Evolutionary conservation across 53 echinoderm and acorn worm genomes (phyloP).

Genomic region (Astropecten irregularis): DNA sequence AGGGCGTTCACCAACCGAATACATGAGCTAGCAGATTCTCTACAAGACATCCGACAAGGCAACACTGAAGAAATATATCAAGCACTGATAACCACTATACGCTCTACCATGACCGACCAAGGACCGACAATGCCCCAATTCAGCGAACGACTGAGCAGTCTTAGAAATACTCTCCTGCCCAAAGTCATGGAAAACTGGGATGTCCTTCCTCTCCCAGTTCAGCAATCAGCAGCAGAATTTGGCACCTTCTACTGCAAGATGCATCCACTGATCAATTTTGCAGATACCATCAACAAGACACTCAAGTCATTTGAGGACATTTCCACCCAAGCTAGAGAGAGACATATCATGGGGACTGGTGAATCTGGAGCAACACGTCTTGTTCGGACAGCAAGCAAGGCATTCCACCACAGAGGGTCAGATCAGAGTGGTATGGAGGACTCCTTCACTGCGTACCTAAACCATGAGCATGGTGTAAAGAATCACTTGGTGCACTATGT

Average conservation of each 20-base stretch:
- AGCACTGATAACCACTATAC: slow-evolving; percentile 5
- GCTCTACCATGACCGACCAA: slow-evolving; percentile 54
- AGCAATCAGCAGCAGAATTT: neutral
- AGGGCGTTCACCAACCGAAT: slow-evolving; percentile 3
- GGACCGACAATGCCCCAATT: slow-evolving; percentile 55
- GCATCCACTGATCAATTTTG: slow-evolving; percentile 57
- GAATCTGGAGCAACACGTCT: slow-evolving; percentile 23
- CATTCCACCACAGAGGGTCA: slow-evolving; percentile 59
- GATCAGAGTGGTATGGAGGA: slow-evolving; percentile 64
- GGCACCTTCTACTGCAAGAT: slow-evolving; percentile 50
- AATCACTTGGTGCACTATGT: slow-evolving; percentile 49
- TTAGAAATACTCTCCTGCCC: slow-evolving; percentile 38
- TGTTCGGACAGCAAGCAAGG: slow-evolving; percentile 64
- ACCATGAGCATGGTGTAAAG: neutral
- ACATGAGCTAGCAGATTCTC: slow-evolving; percentile 5
- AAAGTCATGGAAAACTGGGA: slow-evolving; percentile 51
- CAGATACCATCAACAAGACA: slow-evolving; percentile 38
- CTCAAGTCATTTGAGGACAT: slow-evolving; percentile 54
- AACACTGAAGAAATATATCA: neutral
- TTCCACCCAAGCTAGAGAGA: slow-evolving; percentile 8
- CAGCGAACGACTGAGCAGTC: neutral
- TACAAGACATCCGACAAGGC: neutral
- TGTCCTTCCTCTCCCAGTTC: neutral
- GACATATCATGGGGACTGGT: neutral
- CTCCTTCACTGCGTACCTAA: slow-evolving; percentile 1